These are phyloP conservation scores for Drosophila kohkoa DNA, from an alignment of 1,140 invertebrate genomes.

Conservation along the genomic window DNA sequence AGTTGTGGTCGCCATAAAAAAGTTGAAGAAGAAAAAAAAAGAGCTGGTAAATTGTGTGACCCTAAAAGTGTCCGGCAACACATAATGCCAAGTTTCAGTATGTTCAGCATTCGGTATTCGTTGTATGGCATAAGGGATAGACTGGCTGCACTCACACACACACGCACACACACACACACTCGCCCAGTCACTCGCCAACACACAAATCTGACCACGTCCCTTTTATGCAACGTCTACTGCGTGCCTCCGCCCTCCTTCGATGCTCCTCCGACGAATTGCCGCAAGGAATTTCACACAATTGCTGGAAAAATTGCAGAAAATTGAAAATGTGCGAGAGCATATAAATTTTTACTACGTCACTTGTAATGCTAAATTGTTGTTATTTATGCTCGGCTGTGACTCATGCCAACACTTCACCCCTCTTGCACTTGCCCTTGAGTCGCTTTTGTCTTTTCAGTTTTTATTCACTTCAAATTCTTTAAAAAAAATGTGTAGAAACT, in stretches of 20 bases:
- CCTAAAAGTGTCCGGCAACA: slow-evolving; percentile 79
- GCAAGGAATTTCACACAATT: slow-evolving; percentile 82
- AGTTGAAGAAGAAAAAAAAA: slow-evolving; percentile 24
- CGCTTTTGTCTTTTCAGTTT: not conserved
- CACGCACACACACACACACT: slow-evolving; percentile 24
- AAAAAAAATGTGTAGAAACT: not conserved
- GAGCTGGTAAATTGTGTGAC: slow-evolving; percentile 80
- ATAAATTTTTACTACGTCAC: slow-evolving; percentile 82
- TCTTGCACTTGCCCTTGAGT: not conserved
- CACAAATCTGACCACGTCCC: slow-evolving; percentile 70
- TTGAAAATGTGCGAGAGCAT: slow-evolving; percentile 81
- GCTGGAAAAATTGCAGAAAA: slow-evolving; percentile 81
- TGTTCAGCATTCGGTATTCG: slow-evolving; percentile 17
- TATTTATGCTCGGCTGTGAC: slow-evolving; percentile 62
- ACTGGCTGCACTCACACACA: slow-evolving; percentile 41
- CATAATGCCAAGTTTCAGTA: slow-evolving; percentile 67
- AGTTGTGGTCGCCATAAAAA: slow-evolving; percentile 49
- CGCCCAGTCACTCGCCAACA: not conserved
- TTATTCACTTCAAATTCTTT: slow-evolving; percentile 6
- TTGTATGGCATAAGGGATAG: slow-evolving; percentile 14
- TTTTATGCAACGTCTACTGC: slow-evolving; percentile 49
- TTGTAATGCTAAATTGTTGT: slow-evolving; percentile 83
- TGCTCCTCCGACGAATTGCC: slow-evolving; percentile 53
- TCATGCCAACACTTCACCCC: slow-evolving; percentile 7
- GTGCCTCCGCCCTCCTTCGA: not conserved